Evolutionary conservation across 2,888 invertebrate species (phyloP), one percentile per base, ranked within the genome.

Genomic region (Andrena hattorfiana): DNA sequence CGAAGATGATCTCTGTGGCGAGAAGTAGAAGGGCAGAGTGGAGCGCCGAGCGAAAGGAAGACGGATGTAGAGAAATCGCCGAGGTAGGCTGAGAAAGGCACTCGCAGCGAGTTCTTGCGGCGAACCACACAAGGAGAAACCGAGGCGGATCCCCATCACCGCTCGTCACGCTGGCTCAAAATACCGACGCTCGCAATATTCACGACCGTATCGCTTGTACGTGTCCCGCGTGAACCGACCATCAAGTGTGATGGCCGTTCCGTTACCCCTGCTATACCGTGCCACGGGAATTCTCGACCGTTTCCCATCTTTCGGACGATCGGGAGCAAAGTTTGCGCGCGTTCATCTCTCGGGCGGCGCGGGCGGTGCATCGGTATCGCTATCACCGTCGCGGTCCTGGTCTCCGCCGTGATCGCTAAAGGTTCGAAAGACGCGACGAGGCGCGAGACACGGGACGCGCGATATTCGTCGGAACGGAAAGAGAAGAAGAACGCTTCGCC

Each of bases 91-190:
- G 59, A 32, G 54, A 28, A 70, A 70, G 76, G 81, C 83, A 84
- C 87, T 89, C 87, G 81, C 75, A 85, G 68, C 79, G 83, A 84
- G 89, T 92, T 92, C 92, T 92, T 92, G 91, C 89, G 90, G 90
- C 86, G 85, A 90, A 77, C 91, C 91, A 90, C 92, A 91, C 91
- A 91, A 89, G 92, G 86, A 88, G 91, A 90, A 85, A 80, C 85
- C 85, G 85, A 85, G 87, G 86, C 82, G 88, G 89, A 90, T 91
- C 89, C 90, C 91, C 92, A 92, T 91, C 91, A 92, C 84, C 88
- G 89, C 92, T 90, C 93, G 93, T 93, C 93, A 93, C 91, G 93
- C 92, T 85, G 89, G 86, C 90, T 93, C 91, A 91, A 92, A 92
- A 92, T 90, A 87, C 90, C 91, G 87, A 85, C 85, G 85, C 85